phyloP scores from a whole-genome alignment of 2,113 vertebrate species.

The Scortum barcoo region DNA sequence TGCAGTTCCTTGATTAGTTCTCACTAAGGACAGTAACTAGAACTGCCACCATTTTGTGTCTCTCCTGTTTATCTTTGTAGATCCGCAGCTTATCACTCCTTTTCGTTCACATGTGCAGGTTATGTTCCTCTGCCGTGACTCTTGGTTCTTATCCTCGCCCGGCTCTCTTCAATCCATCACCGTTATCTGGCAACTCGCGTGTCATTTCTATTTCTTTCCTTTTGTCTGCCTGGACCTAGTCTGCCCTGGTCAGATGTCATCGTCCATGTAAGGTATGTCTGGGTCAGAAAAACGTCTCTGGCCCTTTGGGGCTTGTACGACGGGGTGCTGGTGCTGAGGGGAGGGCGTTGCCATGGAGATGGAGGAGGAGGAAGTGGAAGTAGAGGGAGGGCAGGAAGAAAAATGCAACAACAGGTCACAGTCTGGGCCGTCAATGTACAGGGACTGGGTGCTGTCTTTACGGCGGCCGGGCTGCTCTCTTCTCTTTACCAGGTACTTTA shows the following conservation, averaged over 20 bases:
- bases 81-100: not conserved
- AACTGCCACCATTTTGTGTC: slow-evolving; percentile 27
- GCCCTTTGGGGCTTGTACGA: slow-evolving; percentile 54
- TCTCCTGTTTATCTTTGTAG: not conserved
- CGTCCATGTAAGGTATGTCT: slow-evolving; percentile 79
- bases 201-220: not conserved
- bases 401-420: slow-evolving; percentile 60
- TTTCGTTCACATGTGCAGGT: not conserved
- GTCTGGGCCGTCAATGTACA: slow-evolving; percentile 83
- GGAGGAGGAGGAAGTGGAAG: slow-evolving; percentile 60
- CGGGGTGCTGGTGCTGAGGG: slow-evolving; percentile 28
- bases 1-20: slow-evolving; percentile 32
- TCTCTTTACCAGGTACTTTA: slow-evolving; percentile 54
- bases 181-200: not conserved
- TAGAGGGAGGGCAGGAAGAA: slow-evolving; percentile 68
- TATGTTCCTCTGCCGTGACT: not conserved
- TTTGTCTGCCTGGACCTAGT: not conserved
- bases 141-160: slow-evolving; percentile 6
- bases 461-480: slow-evolving; percentile 86
- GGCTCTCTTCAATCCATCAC: not conserved
- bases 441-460: slow-evolving; percentile 90
- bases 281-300: slow-evolving; percentile 92
- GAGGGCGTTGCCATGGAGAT: slow-evolving; percentile 15
- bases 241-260: slow-evolving; percentile 54
- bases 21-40: slow-evolving; percentile 18